A percentile compares a stretch with the other conserved stretches of the same genome.
phyloP scores from a whole-genome alignment of 2,888 invertebrate species.

The Diabrotica balteata region DNA sequence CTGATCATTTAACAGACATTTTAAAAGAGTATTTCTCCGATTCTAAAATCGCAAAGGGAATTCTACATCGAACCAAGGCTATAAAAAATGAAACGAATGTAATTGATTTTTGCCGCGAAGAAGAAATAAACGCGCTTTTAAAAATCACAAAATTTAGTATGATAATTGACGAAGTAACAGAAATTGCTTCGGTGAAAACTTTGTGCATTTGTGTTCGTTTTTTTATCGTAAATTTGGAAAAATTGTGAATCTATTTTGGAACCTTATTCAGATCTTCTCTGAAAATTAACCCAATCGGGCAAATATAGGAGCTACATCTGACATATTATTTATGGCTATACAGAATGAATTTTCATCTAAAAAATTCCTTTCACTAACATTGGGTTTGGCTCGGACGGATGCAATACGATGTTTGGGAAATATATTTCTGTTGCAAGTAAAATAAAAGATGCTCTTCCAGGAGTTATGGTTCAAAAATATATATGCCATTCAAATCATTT shows the following conservation, averaged over 20 bases:
- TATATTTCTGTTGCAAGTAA: slow-evolving; percentile 48
- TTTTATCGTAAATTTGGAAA: slow-evolving; percentile 33
- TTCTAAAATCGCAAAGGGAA: slow-evolving; percentile 40
- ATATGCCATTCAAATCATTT: slow-evolving; percentile 52
- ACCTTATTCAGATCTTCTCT: slow-evolving; percentile 1
- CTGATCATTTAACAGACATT: slow-evolving; percentile 35
- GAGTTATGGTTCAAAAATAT: slow-evolving; percentile 49
- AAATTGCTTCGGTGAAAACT: slow-evolving; percentile 44
- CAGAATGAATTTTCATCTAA: slow-evolving; percentile 27
- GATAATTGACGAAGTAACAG: slow-evolving; percentile 47
- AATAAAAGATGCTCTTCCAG: slow-evolving; percentile 44
- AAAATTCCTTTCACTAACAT: slow-evolving; percentile 48
- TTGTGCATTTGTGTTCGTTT: slow-evolving; percentile 43
- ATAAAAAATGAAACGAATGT: slow-evolving; percentile 43
- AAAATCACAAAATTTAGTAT: slow-evolving; percentile 38
- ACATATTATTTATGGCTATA: slow-evolving; percentile 3
- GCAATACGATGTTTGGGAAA: slow-evolving; percentile 51
- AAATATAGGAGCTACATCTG: slow-evolving; percentile 14
- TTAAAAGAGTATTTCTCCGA: slow-evolving; percentile 45
- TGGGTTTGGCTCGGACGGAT: slow-evolving; percentile 53
- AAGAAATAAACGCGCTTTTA: background rate
- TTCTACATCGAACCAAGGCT: slow-evolving; percentile 43
- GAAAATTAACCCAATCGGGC: background rate
- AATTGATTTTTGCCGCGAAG: slow-evolving; percentile 31
- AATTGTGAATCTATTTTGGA: slow-evolving; percentile 6